Percentiles rank a stretch among this genome's conserved stretches.
Conservation (phyloP, 2,797 vertebrate genomes). For the Chaetophractus vellerosus region DNA sequence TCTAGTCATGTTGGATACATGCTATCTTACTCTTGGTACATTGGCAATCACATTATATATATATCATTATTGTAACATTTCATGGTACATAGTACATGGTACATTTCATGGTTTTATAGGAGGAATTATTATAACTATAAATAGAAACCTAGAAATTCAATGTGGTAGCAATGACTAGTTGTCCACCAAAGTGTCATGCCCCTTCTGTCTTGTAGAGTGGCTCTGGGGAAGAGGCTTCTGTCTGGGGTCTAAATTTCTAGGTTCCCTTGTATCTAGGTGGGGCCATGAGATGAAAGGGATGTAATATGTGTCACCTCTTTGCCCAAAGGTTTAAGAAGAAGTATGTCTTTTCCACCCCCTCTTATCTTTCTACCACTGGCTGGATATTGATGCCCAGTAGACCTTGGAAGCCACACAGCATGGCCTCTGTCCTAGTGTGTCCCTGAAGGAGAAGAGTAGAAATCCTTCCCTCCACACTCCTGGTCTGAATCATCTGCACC, state of each 20-base stretch:
- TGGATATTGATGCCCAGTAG: neutral
- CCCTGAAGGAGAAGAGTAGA: neutral
- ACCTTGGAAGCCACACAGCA: neutral
- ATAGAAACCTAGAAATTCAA: neutral
- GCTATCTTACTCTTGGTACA: neutral
- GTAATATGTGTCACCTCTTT: neutral
- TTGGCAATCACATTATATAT: neutral
- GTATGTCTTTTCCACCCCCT: neutral
- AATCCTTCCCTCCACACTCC: neutral
- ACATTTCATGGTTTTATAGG: neutral
- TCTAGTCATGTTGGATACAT: neutral
- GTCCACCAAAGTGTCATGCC: neutral
- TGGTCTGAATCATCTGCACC: neutral
- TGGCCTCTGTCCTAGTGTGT: neutral
- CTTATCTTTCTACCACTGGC: neutral
- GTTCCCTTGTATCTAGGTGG: neutral
- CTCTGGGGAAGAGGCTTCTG: neutral
- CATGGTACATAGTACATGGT: neutral
- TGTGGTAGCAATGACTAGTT: neutral
- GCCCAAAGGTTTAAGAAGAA: constrained; percentile 14
- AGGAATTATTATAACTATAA: neutral
- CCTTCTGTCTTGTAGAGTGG: neutral
- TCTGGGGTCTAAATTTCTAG: neutral
- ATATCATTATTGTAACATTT: neutral
- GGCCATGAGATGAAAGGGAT: neutral